Evolutionary conservation across 2,888 invertebrate genomes (phyloP), one percentile per base, ranked within the genome.

Genomic region (Lottia scabra): DNA sequence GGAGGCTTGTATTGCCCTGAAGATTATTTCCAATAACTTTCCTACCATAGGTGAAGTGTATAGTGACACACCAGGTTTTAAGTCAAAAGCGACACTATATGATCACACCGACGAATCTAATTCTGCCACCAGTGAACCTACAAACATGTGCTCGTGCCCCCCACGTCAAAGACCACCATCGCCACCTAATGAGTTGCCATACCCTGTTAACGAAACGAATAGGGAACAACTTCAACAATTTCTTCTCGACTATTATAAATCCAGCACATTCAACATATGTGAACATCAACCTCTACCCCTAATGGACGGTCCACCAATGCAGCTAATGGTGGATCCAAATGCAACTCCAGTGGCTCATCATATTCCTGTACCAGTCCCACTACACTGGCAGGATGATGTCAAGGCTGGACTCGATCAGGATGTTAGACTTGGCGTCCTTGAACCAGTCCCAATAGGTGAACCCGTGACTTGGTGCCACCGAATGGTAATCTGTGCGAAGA

Each of bases 251-350:
- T 67, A 75, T 62, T 84, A 82, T 68, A 74, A 63, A 26, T 76
- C 79, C 16, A 83, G 82, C 73, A 80, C 81, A 1, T 83, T 84
- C 68, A 84, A 84, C 76, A 78, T 74, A 0, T 84, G 82, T 71
- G 75, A 79, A 27, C 83, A 83, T 62, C 83, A 84, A 43, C 72
- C 70, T 1, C 75, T 79, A 13, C 81, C 80, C 23, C 27, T 73
- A 23, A 83, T 82, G 79, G 64, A 63, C 4, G 74, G 78, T 12
- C 80, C 80, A 26, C 79, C 79, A 1, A 71, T 82, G 65, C 63
- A 71, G 19, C 72, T 84, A 12, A 78, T 83, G 80, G 70, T 81
- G 0, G 80, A 84, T 63, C 76, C 77, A 0, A 56, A 75, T 23
- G 82, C 82, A 12, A 67, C 44, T 43, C 83, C 81, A 8, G 76